Evolutionary conservation across 1,140 invertebrate genomes (phyloP).

Genomic region (Psix sp.): DNA sequence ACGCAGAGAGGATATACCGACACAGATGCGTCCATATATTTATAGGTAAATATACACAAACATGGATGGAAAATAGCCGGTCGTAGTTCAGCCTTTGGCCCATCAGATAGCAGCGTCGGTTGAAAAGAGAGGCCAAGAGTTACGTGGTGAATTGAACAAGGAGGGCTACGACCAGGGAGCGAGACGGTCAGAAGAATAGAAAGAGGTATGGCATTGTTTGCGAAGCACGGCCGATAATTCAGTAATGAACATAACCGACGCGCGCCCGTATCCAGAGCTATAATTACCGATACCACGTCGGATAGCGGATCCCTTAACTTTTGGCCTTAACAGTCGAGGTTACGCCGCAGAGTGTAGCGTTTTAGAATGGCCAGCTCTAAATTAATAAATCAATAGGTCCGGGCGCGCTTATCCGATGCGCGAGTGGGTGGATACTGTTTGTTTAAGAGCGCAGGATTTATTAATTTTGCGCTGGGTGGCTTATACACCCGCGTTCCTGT

Average conservation of each 20-base stretch:
- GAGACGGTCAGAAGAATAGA: slow-evolving; percentile 50
- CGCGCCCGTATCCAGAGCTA: slow-evolving; percentile 74
- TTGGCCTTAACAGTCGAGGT: slow-evolving; percentile 66
- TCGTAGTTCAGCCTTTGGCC: slow-evolving; percentile 63
- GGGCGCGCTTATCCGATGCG: slow-evolving; percentile 72
- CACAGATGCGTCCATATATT: slow-evolving; percentile 32
- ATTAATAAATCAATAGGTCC: slow-evolving; percentile 76
- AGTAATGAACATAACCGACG: slow-evolving; percentile 77
- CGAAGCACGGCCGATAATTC: slow-evolving; percentile 75
- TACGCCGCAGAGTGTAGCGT: slow-evolving; percentile 57
- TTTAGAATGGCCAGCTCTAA: slow-evolving; percentile 77
- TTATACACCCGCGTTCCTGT: slow-evolving; percentile 62
- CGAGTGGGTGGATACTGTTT: slow-evolving; percentile 76
- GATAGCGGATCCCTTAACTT: slow-evolving; percentile 76
- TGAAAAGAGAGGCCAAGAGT: slow-evolving; percentile 56
- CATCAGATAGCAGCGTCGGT: slow-evolving; percentile 60
- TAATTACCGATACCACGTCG: slow-evolving; percentile 77
- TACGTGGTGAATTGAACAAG: slow-evolving; percentile 34
- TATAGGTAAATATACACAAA: slow-evolving; percentile 40
- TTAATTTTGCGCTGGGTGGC: slow-evolving; percentile 76
- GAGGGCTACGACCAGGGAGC: slow-evolving; percentile 23
- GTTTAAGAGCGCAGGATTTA: slow-evolving; percentile 76
- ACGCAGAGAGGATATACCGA: slow-evolving; percentile 23
- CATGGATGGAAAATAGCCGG: slow-evolving; percentile 54
- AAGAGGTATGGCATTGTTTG: slow-evolving; percentile 73